A percentile compares a stretch with the other conserved stretches of the same genome.
Conservation (phyloP, 2,113 vertebrate genomes). For the Carassius gibelio region DNA sequence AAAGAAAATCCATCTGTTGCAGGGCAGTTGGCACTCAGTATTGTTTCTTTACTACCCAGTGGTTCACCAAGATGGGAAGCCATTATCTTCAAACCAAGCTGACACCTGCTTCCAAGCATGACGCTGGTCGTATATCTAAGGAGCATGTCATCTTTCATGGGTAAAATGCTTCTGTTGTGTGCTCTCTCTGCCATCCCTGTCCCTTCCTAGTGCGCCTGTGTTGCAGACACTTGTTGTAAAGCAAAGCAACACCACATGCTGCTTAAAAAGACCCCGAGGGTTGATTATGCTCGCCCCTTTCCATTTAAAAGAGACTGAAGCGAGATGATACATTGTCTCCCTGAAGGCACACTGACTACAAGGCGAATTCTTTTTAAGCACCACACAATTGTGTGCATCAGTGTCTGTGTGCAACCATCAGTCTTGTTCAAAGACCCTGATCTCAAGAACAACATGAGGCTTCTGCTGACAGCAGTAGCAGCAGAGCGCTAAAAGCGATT, state of each 20-base stretch:
- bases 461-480: constrained; percentile 18
- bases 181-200: not conserved
- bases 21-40: not conserved
- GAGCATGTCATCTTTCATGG: constrained; percentile 19
- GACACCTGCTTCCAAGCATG: constrained; percentile 30
- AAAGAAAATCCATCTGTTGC: constrained; percentile 24
- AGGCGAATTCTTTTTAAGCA: constrained; percentile 38
- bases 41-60: constrained; percentile 21
- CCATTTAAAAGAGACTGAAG: constrained; percentile 59
- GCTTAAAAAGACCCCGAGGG: constrained; percentile 45
- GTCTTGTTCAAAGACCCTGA: constrained; percentile 43
- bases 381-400: constrained; percentile 11
- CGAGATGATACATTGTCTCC: constrained; percentile 55
- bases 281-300: constrained; percentile 55
- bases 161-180: not conserved
- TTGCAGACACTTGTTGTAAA: constrained; percentile 56
- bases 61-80: constrained; percentile 3
- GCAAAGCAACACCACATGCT: constrained; percentile 49
- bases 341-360: constrained; percentile 38
- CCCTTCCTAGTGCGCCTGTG: not conserved
- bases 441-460: constrained; percentile 34
- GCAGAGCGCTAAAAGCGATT: constrained; percentile 42
- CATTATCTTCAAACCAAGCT: constrained; percentile 25
- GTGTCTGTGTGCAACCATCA: constrained; percentile 24
- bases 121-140: not conserved